phyloP scores from a whole-genome alignment of 2,888 invertebrate species.

The Microplitis manilae region DNA sequence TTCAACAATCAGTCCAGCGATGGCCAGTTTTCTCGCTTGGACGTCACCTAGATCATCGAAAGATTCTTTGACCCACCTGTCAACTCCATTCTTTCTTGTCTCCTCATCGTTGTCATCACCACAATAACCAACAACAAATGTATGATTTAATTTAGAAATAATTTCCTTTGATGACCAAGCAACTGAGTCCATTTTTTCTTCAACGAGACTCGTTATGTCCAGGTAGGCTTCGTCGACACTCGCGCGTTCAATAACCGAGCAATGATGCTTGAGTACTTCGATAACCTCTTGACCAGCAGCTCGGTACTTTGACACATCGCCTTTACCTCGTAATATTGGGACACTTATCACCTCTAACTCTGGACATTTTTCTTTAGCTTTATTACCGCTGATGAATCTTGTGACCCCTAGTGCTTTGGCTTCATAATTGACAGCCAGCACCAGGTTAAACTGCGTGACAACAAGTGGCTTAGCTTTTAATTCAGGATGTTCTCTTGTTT shows the following conservation, averaged over 20 bases:
- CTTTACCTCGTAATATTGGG: conserved; percentile 91
- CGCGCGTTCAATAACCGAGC: conserved; percentile 88
- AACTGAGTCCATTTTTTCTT: conserved; percentile 61
- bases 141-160: conserved; percentile 55
- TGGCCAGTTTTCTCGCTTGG: conserved; percentile 79
- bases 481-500: conserved; percentile 89
- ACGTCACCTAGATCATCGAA: conserved; percentile 63
- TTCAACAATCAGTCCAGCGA: conserved; percentile 89
- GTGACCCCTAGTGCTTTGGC: conserved; percentile 93
- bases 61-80: conserved; percentile 62
- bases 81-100: conserved; percentile 70
- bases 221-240: conserved; percentile 98
- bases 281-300: conserved; percentile 92
- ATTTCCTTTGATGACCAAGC: background rate
- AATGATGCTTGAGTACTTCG: conserved; percentile 86
- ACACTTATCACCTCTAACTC: conserved; percentile 88
- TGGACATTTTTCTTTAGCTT: conserved; percentile 91
- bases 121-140: conserved; percentile 72
- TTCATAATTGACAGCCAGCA: conserved; percentile 97
- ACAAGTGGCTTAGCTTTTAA: conserved; percentile 92
- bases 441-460: conserved; percentile 86
- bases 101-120: conserved; percentile 69
- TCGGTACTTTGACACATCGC: conserved; percentile 91
- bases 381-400: conserved; percentile 90
- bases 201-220: conserved; percentile 88